Evolutionary conservation across 2,113 vertebrate genomes (phyloP).

Genomic region (Onychostruthus taczanowskii): DNA sequence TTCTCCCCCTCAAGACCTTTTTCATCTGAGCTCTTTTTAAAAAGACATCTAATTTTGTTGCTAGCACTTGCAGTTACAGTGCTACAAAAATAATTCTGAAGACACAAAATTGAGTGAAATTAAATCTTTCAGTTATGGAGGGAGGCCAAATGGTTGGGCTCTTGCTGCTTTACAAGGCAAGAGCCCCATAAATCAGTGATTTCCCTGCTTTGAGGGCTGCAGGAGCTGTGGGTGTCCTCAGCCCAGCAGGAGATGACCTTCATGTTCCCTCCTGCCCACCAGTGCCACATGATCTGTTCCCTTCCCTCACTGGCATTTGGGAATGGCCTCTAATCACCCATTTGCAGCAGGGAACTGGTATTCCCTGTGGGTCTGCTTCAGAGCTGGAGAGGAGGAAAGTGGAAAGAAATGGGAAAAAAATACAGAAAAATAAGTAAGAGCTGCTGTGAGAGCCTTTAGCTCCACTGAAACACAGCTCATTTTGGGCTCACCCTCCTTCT

Average conservation of each 20-base stretch:
- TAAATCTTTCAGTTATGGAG: conserved; percentile 18
- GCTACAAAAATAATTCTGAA: conserved; percentile 48
- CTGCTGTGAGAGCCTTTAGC: not conserved
- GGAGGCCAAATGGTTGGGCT: not conserved
- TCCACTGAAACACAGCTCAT: not conserved
- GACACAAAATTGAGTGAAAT: conserved; percentile 36
- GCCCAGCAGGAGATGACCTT: not conserved
- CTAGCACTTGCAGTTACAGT: conserved; percentile 16
- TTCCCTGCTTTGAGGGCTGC: not conserved
- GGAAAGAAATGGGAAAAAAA: not conserved
- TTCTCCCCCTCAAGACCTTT: conserved; percentile 53
- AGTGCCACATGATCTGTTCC: not conserved
- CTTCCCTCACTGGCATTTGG: not conserved
- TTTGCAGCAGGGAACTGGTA: not conserved
- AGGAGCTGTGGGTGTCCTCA: not conserved
- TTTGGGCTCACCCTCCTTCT: not conserved
- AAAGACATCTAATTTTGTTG: conserved; percentile 68
- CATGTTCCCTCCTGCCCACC: not conserved
- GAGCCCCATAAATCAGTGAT: conserved; percentile 29
- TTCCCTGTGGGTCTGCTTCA: not conserved
- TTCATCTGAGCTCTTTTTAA: conserved; percentile 70
- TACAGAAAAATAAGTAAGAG: not conserved
- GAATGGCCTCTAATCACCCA: not conserved
- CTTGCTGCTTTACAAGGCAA: not conserved
- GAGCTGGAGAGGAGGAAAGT: not conserved